Evolutionary conservation across 2,888 invertebrate species (phyloP).

Genomic region (Cheilosia grossa): DNA sequence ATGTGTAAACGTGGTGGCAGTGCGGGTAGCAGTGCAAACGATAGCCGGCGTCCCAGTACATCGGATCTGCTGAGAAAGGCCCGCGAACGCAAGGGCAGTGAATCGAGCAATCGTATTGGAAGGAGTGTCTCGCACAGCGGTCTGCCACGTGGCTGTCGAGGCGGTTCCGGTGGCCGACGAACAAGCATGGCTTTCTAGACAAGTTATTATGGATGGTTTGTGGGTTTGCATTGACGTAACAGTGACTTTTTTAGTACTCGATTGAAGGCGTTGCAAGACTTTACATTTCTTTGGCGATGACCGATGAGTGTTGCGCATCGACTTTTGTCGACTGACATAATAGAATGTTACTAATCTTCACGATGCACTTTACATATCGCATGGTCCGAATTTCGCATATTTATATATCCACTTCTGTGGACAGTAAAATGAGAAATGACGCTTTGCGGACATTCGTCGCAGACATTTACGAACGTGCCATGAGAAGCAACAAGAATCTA

Average conservation of each 20-base stretch:
- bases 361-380: too few relatives aligned
- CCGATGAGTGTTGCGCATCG: too few relatives aligned
- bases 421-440: too few relatives aligned
- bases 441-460: too few relatives aligned
- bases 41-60: slow-evolving; percentile 82
- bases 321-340: too few relatives aligned
- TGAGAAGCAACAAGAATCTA: too few relatives aligned
- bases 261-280: not conserved
- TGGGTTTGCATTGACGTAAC: not conserved
- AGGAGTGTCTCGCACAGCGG: slow-evolving; percentile 83
- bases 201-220: not conserved
- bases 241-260: slow-evolving; percentile 2
- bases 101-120: slow-evolving; percentile 80
- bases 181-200: slow-evolving; percentile 83
- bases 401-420: not conserved
- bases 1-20: slow-evolving; percentile 79
- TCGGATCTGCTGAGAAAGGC: slow-evolving; percentile 82
- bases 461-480: too few relatives aligned
- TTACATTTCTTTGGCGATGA: too few relatives aligned
- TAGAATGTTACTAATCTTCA: too few relatives aligned
- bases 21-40: slow-evolving; percentile 76
- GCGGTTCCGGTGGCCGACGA: slow-evolving; percentile 80
- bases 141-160: slow-evolving; percentile 78
- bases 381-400: too few relatives aligned
- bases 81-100: slow-evolving; percentile 82